Evolutionary conservation across 2,797 vertebrate genomes (phyloP), one percentile per base, ranked within the genome.

Genomic region (Hylomyscus alleni): DNA sequence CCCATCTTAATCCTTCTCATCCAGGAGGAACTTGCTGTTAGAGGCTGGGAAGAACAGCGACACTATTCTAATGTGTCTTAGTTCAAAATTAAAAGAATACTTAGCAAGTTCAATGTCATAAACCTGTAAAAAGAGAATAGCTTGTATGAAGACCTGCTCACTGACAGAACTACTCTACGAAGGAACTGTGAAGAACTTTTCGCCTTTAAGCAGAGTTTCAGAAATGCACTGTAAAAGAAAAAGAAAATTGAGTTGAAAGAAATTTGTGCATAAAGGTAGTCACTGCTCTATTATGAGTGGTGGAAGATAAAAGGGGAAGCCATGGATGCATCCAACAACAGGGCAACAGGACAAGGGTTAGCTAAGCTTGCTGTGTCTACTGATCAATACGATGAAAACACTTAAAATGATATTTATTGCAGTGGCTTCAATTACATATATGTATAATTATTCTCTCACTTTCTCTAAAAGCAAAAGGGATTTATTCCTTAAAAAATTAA

Each of bases 1-100:
- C 75, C 29, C 29, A 31, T 44, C 86, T 93, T 50, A 65, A 91
- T 65, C 75, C 60, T 9, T 92, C 47, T 29, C 24, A 14, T 4
- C 6, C 60, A 78, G 40, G 75, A 52, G 60, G 67, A 90, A 34
- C 20, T 95, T 85, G 20, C 26, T 84, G 67, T n/a, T 56, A 75
- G 54, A 94, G 67, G 83, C 22, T 62, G 14, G 86, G 29, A 17
- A 13, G 47, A 44, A 31, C 54, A 62, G 47, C 1, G 19, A 65
- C 17, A 37, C 4, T 58, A 19, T 85, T 69, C 44, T 56, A 52
- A 54, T 4, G 2, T 26, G 19, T 9, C 62, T 93, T 87, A 58
- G 72, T 87, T 94, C 82, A 89, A 93, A 95, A 86, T 37, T 58
- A 50, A n/a, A 89, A 15, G 22, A 60, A 80, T 5, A 19, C 20